Percentiles rank a stretch among this genome's conserved stretches.
phyloP scores from a whole-genome alignment of 2,888 invertebrate species.

The Drosophila parthenogenetica region DNA sequence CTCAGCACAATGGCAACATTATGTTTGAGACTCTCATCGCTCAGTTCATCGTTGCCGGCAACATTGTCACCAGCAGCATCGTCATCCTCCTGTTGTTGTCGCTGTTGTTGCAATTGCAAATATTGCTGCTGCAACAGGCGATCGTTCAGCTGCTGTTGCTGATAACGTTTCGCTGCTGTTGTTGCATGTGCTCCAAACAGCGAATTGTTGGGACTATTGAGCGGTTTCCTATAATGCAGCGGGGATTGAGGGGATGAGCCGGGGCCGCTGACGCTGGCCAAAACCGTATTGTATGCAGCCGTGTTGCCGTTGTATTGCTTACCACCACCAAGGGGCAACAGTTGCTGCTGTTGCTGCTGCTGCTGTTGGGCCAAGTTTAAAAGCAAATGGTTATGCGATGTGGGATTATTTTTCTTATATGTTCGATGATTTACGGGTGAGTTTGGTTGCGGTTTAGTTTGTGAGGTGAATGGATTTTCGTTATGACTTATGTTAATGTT shows the following conservation, averaged over 20 bases:
- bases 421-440: conserved; percentile 74
- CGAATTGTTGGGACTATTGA: conserved; percentile 84
- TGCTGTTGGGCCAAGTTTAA: conserved; percentile 61
- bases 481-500: conserved; percentile 80
- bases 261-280: conserved; percentile 62
- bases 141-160: conserved; percentile 83
- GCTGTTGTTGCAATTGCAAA: conserved; percentile 68
- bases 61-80: conserved; percentile 37
- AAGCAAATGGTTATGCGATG: conserved; percentile 62
- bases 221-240: conserved; percentile 82
- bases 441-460: conserved; percentile 81
- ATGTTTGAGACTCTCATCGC: conserved; percentile 85
- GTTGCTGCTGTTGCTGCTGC: conserved; percentile 50
- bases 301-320: conserved; percentile 69
- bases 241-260: conserved; percentile 77
- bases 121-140: conserved; percentile 82
- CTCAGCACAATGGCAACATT: conserved; percentile 85
- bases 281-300: conserved; percentile 61
- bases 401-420: conserved; percentile 48
- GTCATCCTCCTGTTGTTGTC: conserved; percentile 31
- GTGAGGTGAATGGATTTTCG: conserved; percentile 83
- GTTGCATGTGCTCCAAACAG: conserved; percentile 58
- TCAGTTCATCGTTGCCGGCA: conserved; percentile 81
- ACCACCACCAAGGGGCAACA: conserved; percentile 48
- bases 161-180: conserved; percentile 70